Evolutionary conservation across 2,888 invertebrate species (phyloP).

Genomic region (Eledone cirrhosa): DNA sequence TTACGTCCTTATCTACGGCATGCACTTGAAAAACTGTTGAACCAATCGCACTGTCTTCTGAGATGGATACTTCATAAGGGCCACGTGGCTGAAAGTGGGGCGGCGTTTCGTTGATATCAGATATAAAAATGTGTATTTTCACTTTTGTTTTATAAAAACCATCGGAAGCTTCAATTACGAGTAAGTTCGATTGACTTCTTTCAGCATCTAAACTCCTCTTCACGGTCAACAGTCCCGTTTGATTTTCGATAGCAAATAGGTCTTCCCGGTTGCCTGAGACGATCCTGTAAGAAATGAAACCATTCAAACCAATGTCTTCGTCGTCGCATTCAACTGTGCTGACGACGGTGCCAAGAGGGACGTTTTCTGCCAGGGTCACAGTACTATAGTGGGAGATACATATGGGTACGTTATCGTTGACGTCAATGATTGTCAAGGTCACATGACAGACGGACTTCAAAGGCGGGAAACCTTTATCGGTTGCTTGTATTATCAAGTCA

Average conservation of each 20-base stretch:
- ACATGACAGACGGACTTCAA: slow-evolving; percentile 44
- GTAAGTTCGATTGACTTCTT: background rate
- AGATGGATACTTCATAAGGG: slow-evolving; percentile 26
- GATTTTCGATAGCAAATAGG: slow-evolving; percentile 27
- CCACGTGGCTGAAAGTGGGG: background rate
- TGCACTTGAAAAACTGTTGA: slow-evolving; percentile 41
- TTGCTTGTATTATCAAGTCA: slow-evolving; percentile 41
- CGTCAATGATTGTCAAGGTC: slow-evolving; percentile 49
- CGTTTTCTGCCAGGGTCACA: slow-evolving; percentile 46
- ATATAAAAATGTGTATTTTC: background rate
- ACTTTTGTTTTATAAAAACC: background rate
- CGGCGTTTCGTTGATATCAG: background rate
- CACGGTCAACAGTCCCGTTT: slow-evolving; percentile 24
- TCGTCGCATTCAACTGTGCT: slow-evolving; percentile 47
- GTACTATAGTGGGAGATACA: slow-evolving; percentile 42
- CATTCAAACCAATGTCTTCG: slow-evolving; percentile 47
- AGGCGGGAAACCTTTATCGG: slow-evolving; percentile 47
- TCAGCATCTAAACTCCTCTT: background rate
- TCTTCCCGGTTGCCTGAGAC: slow-evolving; percentile 12
- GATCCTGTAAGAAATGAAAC: slow-evolving; percentile 46
- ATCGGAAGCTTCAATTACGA: slow-evolving; percentile 5
- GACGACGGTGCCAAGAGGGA: slow-evolving; percentile 42
- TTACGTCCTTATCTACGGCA: slow-evolving; percentile 42
- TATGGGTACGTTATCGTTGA: slow-evolving; percentile 56
- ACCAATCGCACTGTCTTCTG: slow-evolving; percentile 41